Evolutionary conservation across 1,140 invertebrate species (phyloP), one percentile per base, ranked within the genome.

Genomic region (Ceratina japonica): DNA sequence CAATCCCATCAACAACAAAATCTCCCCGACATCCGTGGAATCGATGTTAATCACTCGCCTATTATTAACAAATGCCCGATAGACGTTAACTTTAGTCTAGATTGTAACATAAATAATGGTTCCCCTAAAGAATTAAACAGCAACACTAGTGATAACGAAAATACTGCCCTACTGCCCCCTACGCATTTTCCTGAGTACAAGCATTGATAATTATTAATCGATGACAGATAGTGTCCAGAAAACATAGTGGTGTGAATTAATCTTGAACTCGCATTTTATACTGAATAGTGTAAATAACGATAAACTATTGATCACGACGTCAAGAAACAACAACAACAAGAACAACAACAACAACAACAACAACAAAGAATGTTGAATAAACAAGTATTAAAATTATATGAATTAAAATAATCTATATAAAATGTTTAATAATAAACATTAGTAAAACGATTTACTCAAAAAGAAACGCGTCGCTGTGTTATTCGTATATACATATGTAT

Each of bases 171-270:
- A 88, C 87, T 92, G 74, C 87, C 91, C 86, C 89, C 89, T 87
- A 88, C 90, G 84, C 90, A 93, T 90, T 93, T 93, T 88, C 92
- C 92, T 79, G 91, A 93, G 87, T 93, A 93, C 89, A 93, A 93
- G 90, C 92, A 93, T 91, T 93, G 89, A 93, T 91, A 89, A 86
- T 86, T 82, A 89, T 89, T 90, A 89, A 90, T 89, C 89, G 87
- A 91, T 85, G 88, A 91, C 88, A 92, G 83, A 88, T 91, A 92
- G 89, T 91, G 88, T 90, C 87, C 82, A 74, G 66, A 88, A 87
- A 85, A 88, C 87, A 89, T 91, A 91, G 87, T 88, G 86, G 86
- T 90, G 88, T 90, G 89, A 91, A 87, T 90, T 91, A 90, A 91
- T 91, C 88, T 91, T 85, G 86, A 91, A 91, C 88, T 91, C 90